A percentile compares a stretch with the other conserved stretches of the same genome.
These are phyloP conservation scores for Pseudochirops corinnae DNA, from an alignment of 2,797 vertebrate genomes.

Conservation along the genomic window DNA sequence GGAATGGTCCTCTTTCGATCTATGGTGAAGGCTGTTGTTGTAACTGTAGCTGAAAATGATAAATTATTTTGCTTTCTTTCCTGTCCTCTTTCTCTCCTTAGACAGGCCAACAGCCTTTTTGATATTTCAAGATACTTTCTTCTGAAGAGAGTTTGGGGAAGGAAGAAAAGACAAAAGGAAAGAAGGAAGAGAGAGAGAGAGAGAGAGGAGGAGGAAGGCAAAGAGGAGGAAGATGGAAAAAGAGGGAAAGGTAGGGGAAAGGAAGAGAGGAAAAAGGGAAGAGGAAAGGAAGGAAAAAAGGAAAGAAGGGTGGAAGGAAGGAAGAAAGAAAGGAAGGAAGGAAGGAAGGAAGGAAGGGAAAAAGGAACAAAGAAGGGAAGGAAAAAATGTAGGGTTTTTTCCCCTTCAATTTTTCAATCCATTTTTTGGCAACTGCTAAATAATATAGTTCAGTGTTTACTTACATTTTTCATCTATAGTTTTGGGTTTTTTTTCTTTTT, in stretches of 20 bases:
- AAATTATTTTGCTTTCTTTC: constrained; percentile 3
- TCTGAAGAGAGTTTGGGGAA: not conserved
- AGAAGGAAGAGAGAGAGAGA: not conserved
- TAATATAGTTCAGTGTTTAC: not conserved
- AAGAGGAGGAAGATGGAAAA: too few species aligned
- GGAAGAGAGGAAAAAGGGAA: too few species aligned
- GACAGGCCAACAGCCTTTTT: not conserved
- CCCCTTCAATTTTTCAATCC: not conserved
- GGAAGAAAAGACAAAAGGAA: not conserved
- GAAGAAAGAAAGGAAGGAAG: too few species aligned
- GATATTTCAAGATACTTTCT: not conserved
- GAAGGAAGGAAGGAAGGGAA: too few species aligned
- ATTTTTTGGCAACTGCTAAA: constrained; percentile 54
- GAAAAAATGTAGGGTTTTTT: not conserved
- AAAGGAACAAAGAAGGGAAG: not conserved
- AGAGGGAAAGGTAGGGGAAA: too few species aligned
- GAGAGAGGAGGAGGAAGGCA: not conserved
- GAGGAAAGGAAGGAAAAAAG: too few species aligned
- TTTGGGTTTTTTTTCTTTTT: constrained; percentile 29
- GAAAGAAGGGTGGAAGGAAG: too few species aligned
- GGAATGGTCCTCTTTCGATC: constrained; percentile 21
- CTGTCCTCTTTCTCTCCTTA: not conserved
- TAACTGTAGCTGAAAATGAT: not conserved
- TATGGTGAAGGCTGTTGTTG: not conserved
- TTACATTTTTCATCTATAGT: constrained; percentile 53